A percentile compares a stretch with the other conserved stretches of the same genome.
Conservation (phyloP, 2,888 invertebrate species). For the Melieria crassipennis region DNA sequence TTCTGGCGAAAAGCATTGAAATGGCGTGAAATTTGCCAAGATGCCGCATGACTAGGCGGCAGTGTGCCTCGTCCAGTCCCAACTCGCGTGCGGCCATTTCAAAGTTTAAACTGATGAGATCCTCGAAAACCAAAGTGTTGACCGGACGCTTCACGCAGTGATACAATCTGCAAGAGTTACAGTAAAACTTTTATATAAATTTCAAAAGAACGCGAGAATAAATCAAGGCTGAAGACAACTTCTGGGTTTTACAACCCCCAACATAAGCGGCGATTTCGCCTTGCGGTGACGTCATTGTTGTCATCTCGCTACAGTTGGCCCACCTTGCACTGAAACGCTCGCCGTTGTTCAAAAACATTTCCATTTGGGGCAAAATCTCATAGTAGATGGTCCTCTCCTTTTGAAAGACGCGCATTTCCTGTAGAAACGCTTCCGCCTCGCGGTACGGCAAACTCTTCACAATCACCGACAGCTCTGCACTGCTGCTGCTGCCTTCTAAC, state of each 20-base stretch:
- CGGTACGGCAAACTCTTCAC: conserved; percentile 51
- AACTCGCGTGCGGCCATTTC: conserved; percentile 67
- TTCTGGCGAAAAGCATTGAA: conserved; percentile 67
- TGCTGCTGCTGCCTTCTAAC: not conserved
- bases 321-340: conserved; percentile 56
- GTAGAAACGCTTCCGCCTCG: conserved; percentile 51
- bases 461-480: conserved; percentile 39
- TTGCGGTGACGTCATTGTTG: not conserved
- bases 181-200: not conserved
- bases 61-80: conserved; percentile 68
- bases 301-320: conserved; percentile 18
- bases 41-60: conserved; percentile 67
- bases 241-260: no score
- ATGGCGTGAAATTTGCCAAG: conserved; percentile 69
- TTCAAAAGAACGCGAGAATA: no score
- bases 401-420: conserved; percentile 64
- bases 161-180: conserved; percentile 50
- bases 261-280: no score
- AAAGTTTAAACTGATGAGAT: conserved; percentile 66
- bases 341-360: conserved; percentile 59
- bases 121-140: conserved; percentile 56
- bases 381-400: conserved; percentile 64
- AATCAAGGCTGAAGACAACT: no score
- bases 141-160: conserved; percentile 50
- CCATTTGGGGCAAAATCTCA: conserved; percentile 63